Conservation (phyloP, 2,113 vertebrate genomes). For the Polyodon spathula region DNA sequence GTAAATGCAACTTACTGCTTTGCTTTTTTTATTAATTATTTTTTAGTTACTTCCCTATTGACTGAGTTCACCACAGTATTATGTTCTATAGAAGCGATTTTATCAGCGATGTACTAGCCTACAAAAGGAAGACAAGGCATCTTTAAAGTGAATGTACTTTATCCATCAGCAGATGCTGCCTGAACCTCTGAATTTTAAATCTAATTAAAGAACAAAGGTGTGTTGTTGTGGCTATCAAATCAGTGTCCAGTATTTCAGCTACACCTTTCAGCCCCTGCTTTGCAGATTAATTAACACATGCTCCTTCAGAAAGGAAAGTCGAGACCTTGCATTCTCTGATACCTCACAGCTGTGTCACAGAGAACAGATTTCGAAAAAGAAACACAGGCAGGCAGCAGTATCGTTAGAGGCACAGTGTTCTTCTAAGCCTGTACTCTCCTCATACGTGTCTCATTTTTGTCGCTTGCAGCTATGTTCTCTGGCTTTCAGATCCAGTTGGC, state of each 20-base stretch:
- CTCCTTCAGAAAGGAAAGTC: constrained; percentile 33
- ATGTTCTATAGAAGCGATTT: background rate
- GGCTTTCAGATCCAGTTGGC: constrained; percentile 32
- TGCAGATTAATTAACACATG: constrained; percentile 56
- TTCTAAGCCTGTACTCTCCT: constrained; percentile 20
- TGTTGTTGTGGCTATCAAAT: constrained; percentile 37
- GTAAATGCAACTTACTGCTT: background rate
- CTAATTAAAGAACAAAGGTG: constrained; percentile 52
- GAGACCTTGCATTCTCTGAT: constrained; percentile 16
- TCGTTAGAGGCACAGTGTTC: constrained; percentile 24
- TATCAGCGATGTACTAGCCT: background rate
- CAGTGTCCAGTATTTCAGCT: constrained; percentile 29
- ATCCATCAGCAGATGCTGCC: constrained; percentile 7
- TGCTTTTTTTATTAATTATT: background rate
- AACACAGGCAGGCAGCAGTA: constrained; percentile 25
- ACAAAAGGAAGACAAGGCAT: background rate
- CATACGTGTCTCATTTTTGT: constrained; percentile 30
- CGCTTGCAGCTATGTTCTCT: constrained; percentile 40
- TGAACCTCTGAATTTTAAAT: constrained; percentile 8
- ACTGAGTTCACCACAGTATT: background rate
- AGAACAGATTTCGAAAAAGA: constrained; percentile 17
- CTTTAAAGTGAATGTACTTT: constrained; percentile 8
- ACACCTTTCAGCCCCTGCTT: constrained; percentile 44
- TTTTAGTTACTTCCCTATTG: background rate
- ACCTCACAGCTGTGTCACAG: constrained; percentile 20